Base-by-base conservation (phyloP, 2,113 vertebrate genomes). In the Pitta sordida region DNA sequence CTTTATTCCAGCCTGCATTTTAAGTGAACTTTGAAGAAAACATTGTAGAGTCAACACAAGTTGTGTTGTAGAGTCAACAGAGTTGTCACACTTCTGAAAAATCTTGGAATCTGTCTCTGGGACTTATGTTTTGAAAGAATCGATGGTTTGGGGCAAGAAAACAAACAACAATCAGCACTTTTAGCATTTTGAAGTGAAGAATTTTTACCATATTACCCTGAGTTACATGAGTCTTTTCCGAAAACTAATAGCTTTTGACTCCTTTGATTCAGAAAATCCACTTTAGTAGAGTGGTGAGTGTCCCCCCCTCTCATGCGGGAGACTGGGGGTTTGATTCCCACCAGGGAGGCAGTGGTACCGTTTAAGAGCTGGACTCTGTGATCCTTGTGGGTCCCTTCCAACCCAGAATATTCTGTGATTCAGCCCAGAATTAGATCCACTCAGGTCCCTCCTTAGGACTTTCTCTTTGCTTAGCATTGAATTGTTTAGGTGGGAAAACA, bases 391-490 rank as follows among this genome's bases (percentile, higher is more conserved):
- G n/a, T n/a, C n/a, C n/a, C n/a, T n/a, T n/a, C n/a, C n/a, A n/a
- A n/a, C n/a, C n/a, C n/a, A n/a, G n/a, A n/a, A n/a, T n/a, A n/a
- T n/a, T n/a, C n/a, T n/a, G n/a, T n/a, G n/a, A n/a, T n/a, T n/a
- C 3, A 7, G 21, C 21, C 55, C 36, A 82, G 30, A 82, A 51
- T 30, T n/a, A 44, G 48, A 39, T 48, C 19, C 1, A 1, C 27
- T 13, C 1, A 1, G 10, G 11, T 56, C 10, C 4, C 8, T 74
- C 9, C 10, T 10, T 27, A 34, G 37, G 29, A 63, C 3, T 34
- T 86, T 37, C 29, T 64, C 34, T 68, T 18, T 51, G 13, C 29
- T 84, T 23, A 24, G 2, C 58, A 48, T 15, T 39, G 44, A 73
- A 79, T 64, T 34, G 23, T 5, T 76, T 7, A 55, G 17, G 6